Percentiles rank a stretch among this genome's conserved stretches.
These are phyloP conservation scores for Boloria euphrosyne DNA, from an alignment of 2,888 invertebrate species.

Conservation along the genomic window DNA sequence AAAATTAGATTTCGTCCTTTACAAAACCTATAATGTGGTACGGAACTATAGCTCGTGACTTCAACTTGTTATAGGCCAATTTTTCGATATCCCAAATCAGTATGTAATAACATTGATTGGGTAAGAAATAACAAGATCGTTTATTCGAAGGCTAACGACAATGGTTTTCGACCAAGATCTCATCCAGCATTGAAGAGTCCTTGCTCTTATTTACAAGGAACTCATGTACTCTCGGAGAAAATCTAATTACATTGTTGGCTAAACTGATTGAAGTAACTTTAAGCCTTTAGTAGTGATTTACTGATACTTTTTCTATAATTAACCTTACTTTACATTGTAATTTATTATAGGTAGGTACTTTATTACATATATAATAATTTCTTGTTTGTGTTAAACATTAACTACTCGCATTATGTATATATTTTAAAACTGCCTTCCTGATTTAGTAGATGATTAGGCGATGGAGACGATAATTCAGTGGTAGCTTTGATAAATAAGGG, in stretches of 20 bases:
- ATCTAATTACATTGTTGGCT: conserved; percentile 17
- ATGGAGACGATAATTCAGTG: too few species aligned
- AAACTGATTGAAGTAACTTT: conserved; percentile 13
- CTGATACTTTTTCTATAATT: background rate
- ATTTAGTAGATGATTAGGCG: too few species aligned
- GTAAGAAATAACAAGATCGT: background rate
- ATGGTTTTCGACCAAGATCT: conserved; percentile 10
- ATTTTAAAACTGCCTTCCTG: too few species aligned
- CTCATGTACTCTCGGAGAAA: conserved; percentile 13
- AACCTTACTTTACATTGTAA: too few species aligned
- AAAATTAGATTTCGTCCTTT: too few species aligned
- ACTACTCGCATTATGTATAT: too few species aligned
- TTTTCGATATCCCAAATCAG: background rate
- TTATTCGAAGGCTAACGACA: background rate
- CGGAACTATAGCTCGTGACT: too few species aligned
- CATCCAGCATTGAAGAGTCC: background rate
- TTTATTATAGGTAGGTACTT: too few species aligned
- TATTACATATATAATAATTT: too few species aligned
- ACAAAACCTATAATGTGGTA: too few species aligned
- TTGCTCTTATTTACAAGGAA: background rate
- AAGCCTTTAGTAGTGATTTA: conserved; percentile 2
- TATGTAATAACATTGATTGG: background rate
- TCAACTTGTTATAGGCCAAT: background rate
- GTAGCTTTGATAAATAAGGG: too few species aligned
- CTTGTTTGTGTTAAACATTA: too few species aligned